Evolutionary conservation across 92 coral and sea anemone genomes (phyloP).

Genomic region (Phymanthus crucifer): DNA sequence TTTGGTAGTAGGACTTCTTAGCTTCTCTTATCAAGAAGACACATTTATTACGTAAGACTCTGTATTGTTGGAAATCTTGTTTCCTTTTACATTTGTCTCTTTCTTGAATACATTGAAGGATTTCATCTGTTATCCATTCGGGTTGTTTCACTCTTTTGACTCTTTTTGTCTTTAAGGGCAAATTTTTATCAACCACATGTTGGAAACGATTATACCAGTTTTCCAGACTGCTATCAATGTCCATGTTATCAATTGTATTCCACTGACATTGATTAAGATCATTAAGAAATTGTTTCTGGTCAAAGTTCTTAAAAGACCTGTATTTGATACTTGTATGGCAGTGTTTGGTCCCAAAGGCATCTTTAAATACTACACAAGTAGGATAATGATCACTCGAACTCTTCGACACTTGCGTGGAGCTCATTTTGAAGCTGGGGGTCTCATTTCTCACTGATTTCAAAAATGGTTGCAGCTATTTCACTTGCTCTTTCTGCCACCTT

Average conservation of each 20-base stretch:
- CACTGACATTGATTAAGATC: not conserved
- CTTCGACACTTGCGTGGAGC: no score
- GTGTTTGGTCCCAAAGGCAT: constrained; percentile 8
- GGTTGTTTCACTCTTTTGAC: no score
- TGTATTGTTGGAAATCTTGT: not conserved
- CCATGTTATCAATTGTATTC: not conserved
- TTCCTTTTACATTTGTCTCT: not conserved
- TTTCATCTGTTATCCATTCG: no score
- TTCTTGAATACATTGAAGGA: no score
- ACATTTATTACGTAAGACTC: constrained; percentile 11
- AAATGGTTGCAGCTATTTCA: no score
- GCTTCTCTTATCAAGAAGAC: constrained; percentile 23
- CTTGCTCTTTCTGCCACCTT: no score
- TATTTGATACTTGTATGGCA: constrained; percentile 33
- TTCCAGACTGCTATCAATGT: constrained; percentile 19
- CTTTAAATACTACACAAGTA: constrained; percentile 25
- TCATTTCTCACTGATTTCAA: no score
- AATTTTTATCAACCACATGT: constrained; percentile 2
- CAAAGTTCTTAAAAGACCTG: constrained; percentile 12
- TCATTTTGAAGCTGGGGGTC: no score
- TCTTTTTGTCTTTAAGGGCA: no score
- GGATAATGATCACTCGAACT: constrained; percentile 50
- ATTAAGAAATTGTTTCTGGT: not conserved
- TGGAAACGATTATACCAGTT: constrained; percentile 21
- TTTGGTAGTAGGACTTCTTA: constrained; percentile 2